A percentile compares a stretch with the other conserved stretches of the same genome.
phyloP scores from a whole-genome alignment of 2,888 invertebrate species.

The Polyommatus iphigenia region DNA sequence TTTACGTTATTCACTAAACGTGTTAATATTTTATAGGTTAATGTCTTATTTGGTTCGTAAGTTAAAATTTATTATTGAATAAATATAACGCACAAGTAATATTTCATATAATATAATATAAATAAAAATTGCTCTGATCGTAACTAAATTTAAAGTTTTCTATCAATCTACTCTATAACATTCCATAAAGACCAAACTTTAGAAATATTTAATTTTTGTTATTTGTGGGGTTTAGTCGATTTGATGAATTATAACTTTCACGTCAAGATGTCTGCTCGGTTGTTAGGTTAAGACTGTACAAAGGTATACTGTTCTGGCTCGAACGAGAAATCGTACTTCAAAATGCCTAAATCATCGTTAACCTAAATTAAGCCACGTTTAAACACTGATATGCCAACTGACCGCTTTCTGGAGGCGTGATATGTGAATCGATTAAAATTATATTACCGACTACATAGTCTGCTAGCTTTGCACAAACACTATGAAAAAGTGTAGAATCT shows the following conservation, averaged over 20 bases:
- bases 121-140: neutral
- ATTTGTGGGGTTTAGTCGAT: conserved; percentile 15
- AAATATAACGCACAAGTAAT: conserved; percentile 3
- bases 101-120: neutral
- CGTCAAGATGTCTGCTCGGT: neutral
- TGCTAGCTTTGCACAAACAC: conserved; percentile 27
- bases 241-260: neutral
- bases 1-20: neutral
- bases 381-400: conserved; percentile 71
- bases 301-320: neutral
- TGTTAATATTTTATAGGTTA: conserved; percentile 19
- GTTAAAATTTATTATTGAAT: conserved; percentile 3
- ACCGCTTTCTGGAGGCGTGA: conserved; percentile 64
- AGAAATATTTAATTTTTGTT: neutral
- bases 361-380: conserved; percentile 41
- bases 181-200: neutral
- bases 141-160: neutral
- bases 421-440: conserved; percentile 54
- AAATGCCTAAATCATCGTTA: conserved; percentile 31
- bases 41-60: conserved; percentile 10
- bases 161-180: neutral
- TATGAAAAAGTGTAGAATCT: conserved; percentile 28
- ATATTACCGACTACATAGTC: conserved; percentile 34
- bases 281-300: conserved; percentile 14
- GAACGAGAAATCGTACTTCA: neutral